Evolutionary conservation across 1,140 invertebrate species (phyloP), one percentile per base, ranked within the genome.

Genomic region (Mercenaria mercenaria): DNA sequence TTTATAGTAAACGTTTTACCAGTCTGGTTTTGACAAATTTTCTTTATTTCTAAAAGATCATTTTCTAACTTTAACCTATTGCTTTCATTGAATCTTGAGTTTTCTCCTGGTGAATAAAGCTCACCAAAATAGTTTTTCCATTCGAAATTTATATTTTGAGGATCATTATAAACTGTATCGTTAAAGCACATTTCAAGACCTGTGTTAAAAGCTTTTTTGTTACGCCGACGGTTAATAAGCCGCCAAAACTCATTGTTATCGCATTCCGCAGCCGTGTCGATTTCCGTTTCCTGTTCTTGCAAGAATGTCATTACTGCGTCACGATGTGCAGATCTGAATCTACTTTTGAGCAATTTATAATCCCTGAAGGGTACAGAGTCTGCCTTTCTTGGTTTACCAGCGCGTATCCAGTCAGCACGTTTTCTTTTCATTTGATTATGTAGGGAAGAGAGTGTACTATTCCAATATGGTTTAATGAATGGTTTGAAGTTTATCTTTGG

Each of bases 221-320:
- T 79, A 6, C 39, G 39, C 15, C 43, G 37, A 2, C 39, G 10
- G 23, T 76, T 76, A 23, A 76, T 76, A 41, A 76, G 39, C 2
- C 26, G 18, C 74, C 74, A 79, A 43, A 79, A 50, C 39, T 79
- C 74, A n/a, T 79, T 79, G 37, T 79, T 79, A 37, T 79, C 74
- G 15, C 23, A 79, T 29, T 47, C 74, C 37, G 74, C 74, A 10
- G 74, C 74, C 39, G 41, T 26, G n/a, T 79, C 74, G 1, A 79
- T 79, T 50, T 79, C 50, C 39, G 18, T 4, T 26, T 50, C 74
- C n/a, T 50, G 39, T 2, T 72, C 18, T 34, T 72, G 20, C 37
- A 72, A 64, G 4, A 64, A 6, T 32, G 6, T 8, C 37, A 18
- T 47, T 39, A 41, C 69, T 8, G 69, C 29, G 15, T 74, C 41